Evolutionary conservation across 92 coral and sea anemone genomes (phyloP).

Genomic region (Epizoanthus stellaris): DNA sequence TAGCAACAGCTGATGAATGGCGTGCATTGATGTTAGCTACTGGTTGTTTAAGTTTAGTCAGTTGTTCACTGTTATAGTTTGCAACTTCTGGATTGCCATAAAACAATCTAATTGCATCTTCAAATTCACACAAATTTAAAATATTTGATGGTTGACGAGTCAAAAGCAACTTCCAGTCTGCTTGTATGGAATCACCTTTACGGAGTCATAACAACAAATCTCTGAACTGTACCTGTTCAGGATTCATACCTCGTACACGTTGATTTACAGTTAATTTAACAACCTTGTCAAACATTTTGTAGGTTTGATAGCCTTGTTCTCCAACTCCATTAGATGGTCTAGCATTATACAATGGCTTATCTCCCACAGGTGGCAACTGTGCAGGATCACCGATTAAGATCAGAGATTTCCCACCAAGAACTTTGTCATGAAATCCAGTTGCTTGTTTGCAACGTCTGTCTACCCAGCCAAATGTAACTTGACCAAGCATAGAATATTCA

Average conservation of each 20-base stretch:
- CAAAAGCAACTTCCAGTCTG: slow-evolving; percentile 37
- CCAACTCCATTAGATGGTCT: slow-evolving; percentile 36
- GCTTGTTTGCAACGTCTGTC: neutral
- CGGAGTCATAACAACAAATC: slow-evolving; percentile 39
- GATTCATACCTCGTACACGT: slow-evolving; percentile 12
- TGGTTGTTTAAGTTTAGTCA: slow-evolving; percentile 38
- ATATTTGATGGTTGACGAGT: slow-evolving; percentile 20
- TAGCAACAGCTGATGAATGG: slow-evolving; percentile 50
- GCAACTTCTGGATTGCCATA: slow-evolving; percentile 33
- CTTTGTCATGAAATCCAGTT: too few species aligned
- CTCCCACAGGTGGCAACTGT: too few species aligned
- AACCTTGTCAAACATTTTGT: too few species aligned
- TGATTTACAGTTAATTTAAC: too few species aligned
- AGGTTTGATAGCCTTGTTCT: slow-evolving; percentile 37
- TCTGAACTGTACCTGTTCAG: too few species aligned
- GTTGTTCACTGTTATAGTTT: too few species aligned
- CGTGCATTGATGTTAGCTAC: slow-evolving; percentile 32
- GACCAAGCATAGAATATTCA: slow-evolving; percentile 18
- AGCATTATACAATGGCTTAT: slow-evolving; percentile 27
- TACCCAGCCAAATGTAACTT: neutral
- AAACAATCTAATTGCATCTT: slow-evolving; percentile 34
- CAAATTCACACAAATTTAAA: slow-evolving; percentile 33
- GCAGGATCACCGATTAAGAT: too few species aligned
- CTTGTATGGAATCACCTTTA: slow-evolving; percentile 37
- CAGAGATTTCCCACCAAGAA: slow-evolving; percentile 8